Conservation (phyloP, 2,797 vertebrate species). For the Hafferia zeledoni region DNA sequence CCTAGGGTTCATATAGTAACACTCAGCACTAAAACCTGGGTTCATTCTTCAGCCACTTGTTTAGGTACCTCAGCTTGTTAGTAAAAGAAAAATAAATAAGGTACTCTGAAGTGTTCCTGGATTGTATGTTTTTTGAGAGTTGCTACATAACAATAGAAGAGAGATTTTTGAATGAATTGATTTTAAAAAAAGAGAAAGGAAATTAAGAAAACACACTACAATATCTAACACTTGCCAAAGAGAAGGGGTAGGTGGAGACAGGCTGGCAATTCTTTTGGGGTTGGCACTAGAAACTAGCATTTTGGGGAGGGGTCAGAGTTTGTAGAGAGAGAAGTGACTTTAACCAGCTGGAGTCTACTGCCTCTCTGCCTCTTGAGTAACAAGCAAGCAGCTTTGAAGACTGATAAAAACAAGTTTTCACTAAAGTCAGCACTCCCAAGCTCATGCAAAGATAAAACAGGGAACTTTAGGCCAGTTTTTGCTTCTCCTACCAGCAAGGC, state of each 20-base stretch:
- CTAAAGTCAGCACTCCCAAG: conserved; percentile 44
- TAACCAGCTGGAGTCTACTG: neutral
- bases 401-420: conserved; percentile 50
- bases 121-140: neutral
- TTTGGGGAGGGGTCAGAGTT: neutral
- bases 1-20: neutral
- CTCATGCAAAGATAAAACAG: neutral
- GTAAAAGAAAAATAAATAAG: neutral
- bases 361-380: neutral
- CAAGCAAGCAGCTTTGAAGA: neutral
- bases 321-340: neutral
- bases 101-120: neutral
- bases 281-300: neutral
- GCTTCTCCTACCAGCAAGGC: conserved; percentile 14
- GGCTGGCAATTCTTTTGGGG: neutral
- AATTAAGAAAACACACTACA: neutral
- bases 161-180: neutral
- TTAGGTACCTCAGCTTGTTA: neutral
- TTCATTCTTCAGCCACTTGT: neutral
- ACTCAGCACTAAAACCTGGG: neutral
- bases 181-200: neutral
- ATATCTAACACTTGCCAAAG: neutral
- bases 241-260: neutral
- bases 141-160: neutral
- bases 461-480: conserved; percentile 22